These are phyloP conservation scores for Terebella lapidaria DNA, from an alignment of 2,888 invertebrate species.

Conservation along the genomic window DNA sequence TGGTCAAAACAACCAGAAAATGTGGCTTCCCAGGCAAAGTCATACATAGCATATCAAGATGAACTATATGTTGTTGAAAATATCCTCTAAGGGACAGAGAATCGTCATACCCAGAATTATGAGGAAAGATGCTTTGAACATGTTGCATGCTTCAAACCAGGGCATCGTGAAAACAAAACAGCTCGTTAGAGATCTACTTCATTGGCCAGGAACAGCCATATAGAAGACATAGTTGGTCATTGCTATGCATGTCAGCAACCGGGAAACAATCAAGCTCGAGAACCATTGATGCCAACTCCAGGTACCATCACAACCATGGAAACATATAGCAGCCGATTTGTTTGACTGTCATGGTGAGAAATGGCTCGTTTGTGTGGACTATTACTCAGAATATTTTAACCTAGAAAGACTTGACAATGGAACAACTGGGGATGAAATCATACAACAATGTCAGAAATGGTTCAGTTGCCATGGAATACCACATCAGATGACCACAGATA, in stretches of 20 bases:
- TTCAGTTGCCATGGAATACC: too few relatives aligned
- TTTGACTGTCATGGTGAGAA: constrained; percentile 14
- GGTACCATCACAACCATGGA: constrained; percentile 16
- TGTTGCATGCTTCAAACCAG: constrained; percentile 10
- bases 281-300: too few relatives aligned
- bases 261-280: too few relatives aligned
- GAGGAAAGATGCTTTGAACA: not conserved
- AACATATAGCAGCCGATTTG: constrained; percentile 15
- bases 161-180: constrained; percentile 18
- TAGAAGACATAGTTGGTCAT: constrained; percentile 6
- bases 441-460: too few relatives aligned
- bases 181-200: constrained; percentile 7
- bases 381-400: constrained; percentile 19
- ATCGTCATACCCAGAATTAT: too few relatives aligned
- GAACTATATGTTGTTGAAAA: too few relatives aligned
- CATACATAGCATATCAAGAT: not conserved
- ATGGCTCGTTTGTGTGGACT: constrained; percentile 12
- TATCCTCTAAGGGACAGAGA: too few relatives aligned
- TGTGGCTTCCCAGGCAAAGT: too few relatives aligned
- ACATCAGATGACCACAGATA: too few relatives aligned
- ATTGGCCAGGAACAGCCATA: constrained; percentile 11
- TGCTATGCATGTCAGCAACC: constrained; percentile 2
- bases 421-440: too few relatives aligned
- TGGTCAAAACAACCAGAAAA: not conserved
- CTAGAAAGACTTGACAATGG: constrained; percentile 14